phyloP scores from a whole-genome alignment of 2,797 vertebrate genomes.

The Macrochelys suwanniensis region DNA sequence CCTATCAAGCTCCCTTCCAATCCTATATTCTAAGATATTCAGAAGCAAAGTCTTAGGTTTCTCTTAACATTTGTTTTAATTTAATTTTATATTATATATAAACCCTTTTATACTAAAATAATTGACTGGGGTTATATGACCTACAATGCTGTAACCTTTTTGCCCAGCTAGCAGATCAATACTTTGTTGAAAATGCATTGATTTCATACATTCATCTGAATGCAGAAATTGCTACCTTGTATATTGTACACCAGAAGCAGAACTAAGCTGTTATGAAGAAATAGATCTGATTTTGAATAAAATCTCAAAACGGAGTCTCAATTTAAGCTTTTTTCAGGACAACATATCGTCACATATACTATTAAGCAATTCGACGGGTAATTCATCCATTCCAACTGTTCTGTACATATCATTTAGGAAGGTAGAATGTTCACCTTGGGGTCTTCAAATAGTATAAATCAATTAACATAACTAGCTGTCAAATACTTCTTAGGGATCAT shows the following conservation, averaged over 20 bases:
- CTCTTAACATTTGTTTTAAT: background rate
- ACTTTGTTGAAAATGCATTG: constrained; percentile 7
- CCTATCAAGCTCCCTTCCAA: no score
- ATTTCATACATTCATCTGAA: background rate
- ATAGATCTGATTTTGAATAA: background rate
- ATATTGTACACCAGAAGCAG: background rate
- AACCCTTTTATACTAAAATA: background rate
- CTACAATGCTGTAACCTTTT: background rate
- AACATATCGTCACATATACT: background rate
- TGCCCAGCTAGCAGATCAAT: background rate
- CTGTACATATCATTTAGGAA: constrained; percentile 17
- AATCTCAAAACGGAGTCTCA: background rate
- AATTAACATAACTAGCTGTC: constrained; percentile 42
- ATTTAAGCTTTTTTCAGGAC: constrained; percentile 33
- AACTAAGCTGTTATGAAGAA: background rate
- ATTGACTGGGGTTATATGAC: background rate
- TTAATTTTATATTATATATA: background rate
- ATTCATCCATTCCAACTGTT: constrained; percentile 1
- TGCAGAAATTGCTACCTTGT: constrained; percentile 4
- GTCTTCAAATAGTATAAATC: background rate
- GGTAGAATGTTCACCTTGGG: background rate
- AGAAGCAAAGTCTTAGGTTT: background rate
- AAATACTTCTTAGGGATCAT: constrained; percentile 15
- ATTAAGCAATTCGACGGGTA: background rate
- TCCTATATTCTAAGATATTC: background rate